Percentiles rank a stretch among this genome's conserved stretches.
These are phyloP conservation scores for Epiblema foenella DNA, from an alignment of 2,888 invertebrate genomes.

Conservation along the genomic window DNA sequence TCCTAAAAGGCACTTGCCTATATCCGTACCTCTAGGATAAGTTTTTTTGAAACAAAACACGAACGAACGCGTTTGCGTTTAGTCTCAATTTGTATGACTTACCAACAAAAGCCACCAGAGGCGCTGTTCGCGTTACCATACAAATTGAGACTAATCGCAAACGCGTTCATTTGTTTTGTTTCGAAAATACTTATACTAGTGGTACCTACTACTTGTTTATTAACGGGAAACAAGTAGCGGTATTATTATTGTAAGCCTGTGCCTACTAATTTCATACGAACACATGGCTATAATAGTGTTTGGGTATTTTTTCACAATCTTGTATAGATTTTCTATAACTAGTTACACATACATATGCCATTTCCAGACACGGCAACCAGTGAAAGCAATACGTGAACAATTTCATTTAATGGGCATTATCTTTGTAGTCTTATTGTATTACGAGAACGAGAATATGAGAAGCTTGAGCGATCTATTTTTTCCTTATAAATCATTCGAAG, in stretches of 20 bases:
- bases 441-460: slow-evolving; percentile 10
- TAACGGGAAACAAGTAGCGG: neutral
- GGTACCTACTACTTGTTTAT: too few species aligned
- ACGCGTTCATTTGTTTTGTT: too few species aligned
- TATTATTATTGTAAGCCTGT: neutral
- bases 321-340: neutral
- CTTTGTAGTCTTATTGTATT: slow-evolving; percentile 27
- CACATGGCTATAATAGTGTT: too few species aligned
- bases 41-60: too few species aligned
- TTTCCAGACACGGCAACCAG: slow-evolving; percentile 3
- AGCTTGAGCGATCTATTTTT: slow-evolving; percentile 1
- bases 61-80: too few species aligned
- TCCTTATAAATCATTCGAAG: neutral
- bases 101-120: too few species aligned
- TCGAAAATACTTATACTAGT: too few species aligned
- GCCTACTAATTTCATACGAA: neutral
- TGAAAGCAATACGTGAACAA: slow-evolving; percentile 18
- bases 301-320: neutral
- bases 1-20: too few species aligned
- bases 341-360: neutral
- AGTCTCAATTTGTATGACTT: too few species aligned
- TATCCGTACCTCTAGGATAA: too few species aligned
- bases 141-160: too few species aligned
- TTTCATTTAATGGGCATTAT: slow-evolving; percentile 31
- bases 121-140: too few species aligned